Percentiles rank a stretch among this genome's conserved stretches.
Conservation (phyloP, 2,113 vertebrate genomes). For the Tauraco erythrolophus region DNA sequence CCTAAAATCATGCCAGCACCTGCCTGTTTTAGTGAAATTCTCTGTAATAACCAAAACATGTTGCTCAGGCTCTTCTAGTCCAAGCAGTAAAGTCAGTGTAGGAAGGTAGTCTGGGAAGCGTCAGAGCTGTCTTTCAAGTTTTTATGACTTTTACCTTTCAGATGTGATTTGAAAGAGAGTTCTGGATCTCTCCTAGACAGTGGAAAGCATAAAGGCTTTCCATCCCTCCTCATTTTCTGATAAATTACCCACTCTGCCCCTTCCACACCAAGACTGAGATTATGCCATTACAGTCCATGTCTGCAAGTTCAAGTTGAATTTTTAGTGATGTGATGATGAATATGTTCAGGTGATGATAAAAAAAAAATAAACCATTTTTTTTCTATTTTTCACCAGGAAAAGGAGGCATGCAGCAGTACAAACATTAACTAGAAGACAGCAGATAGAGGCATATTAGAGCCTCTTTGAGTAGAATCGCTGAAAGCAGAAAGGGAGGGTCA, state of each 20-base stretch:
- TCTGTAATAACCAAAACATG: constrained; percentile 1
- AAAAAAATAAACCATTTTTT: not conserved
- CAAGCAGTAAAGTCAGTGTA: not conserved
- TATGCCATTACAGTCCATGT: not conserved
- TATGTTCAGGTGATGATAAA: not conserved
- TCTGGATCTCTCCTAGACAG: not conserved
- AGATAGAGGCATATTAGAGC: not conserved
- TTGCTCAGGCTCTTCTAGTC: constrained; percentile 41
- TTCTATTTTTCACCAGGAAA: not conserved
- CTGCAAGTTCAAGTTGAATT: not conserved
- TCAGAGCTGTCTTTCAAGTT: not conserved
- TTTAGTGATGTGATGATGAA: not conserved
- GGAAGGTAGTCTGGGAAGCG: not conserved
- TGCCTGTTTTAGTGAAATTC: constrained; percentile 22
- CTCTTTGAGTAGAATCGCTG: not conserved
- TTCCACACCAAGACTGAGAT: not conserved
- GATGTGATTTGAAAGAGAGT: not conserved
- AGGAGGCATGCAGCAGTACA: not conserved
- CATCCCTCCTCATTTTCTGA: not conserved
- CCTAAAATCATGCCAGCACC: constrained; percentile 32
- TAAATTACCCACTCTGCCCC: not conserved
- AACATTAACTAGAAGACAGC: not conserved
- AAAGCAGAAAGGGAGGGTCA: not conserved
- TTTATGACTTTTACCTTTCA: not conserved
- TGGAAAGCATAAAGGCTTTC: not conserved